A percentile compares a stretch with the other conserved stretches of the same genome.
These are phyloP conservation scores for Anguilla obscura DNA, from an alignment of 2,797 vertebrate genomes.

Conservation along the genomic window DNA sequence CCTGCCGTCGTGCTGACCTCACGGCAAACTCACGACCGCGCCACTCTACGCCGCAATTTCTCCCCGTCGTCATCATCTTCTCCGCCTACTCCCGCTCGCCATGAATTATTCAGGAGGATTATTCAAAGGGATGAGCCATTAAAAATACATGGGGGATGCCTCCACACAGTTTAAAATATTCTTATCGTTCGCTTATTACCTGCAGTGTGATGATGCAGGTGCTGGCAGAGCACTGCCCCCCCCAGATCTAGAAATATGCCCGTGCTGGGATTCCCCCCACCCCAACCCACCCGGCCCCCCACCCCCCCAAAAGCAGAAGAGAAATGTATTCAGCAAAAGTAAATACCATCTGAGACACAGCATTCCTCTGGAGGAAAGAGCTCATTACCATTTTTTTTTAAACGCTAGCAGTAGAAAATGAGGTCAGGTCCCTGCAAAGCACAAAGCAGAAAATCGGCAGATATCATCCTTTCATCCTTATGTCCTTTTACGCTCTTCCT, in stretches of 20 bases:
- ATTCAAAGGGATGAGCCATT: conserved; percentile 39
- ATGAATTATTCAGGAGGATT: conserved; percentile 45
- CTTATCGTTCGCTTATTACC: conserved; percentile 28
- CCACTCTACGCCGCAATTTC: conserved; percentile 21
- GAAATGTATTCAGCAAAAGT: conserved; percentile 18
- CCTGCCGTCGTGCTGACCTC: conserved; percentile 32
- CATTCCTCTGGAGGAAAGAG: conserved; percentile 6
- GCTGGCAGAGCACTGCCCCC: not conserved
- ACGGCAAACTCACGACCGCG: conserved; percentile 33
- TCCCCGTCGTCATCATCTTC: not conserved
- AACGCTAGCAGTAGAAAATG: conserved; percentile 9
- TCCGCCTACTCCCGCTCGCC: conserved; percentile 11
- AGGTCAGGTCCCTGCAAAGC: not conserved
- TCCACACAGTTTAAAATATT: conserved; percentile 29
- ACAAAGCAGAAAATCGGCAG: conserved; percentile 16
- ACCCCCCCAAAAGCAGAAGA: not conserved
- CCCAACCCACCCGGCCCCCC: not conserved
- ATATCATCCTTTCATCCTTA: not conserved
- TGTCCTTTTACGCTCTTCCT: not conserved
- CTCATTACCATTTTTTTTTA: conserved; percentile 8
- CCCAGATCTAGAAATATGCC: conserved; percentile 12
- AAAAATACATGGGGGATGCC: conserved; percentile 47
- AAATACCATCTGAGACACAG: conserved; percentile 25
- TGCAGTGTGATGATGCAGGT: not conserved
- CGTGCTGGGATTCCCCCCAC: not conserved